A percentile compares a stretch with the other conserved stretches of the same genome.
phyloP scores from a whole-genome alignment of 2,888 invertebrate species.

The Cacoxenus indagator region DNA sequence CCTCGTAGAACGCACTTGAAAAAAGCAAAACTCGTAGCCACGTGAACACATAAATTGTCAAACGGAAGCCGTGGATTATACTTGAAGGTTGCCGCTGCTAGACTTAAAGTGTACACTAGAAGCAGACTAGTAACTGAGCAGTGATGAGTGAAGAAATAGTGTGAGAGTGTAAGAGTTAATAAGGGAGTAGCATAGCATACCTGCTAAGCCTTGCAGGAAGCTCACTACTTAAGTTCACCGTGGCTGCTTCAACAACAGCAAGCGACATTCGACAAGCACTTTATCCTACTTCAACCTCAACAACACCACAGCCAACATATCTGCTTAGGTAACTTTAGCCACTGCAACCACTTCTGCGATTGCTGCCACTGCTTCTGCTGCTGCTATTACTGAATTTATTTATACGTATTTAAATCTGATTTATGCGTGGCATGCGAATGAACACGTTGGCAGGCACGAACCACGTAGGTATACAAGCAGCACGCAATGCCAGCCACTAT shows the following conservation, averaged over 20 bases:
- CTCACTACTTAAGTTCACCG: background rate
- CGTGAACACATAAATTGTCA: constrained; percentile 51
- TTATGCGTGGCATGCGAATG: constrained; percentile 45
- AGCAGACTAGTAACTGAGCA: background rate
- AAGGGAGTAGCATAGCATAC: constrained; percentile 29
- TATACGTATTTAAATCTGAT: constrained; percentile 59
- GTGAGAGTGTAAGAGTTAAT: constrained; percentile 8
- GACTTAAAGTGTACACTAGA: too few relatives aligned
- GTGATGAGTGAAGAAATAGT: constrained; percentile 25
- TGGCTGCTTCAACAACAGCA: constrained; percentile 17
- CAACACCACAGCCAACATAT: constrained; percentile 7
- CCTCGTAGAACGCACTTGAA: too few relatives aligned
- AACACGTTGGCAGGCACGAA: background rate
- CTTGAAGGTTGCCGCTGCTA: constrained; percentile 19
- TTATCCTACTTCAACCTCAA: background rate
- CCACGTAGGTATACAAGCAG: too few relatives aligned
- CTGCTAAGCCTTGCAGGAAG: constrained; percentile 3
- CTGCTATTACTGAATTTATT: constrained; percentile 49
- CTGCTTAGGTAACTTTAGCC: background rate
- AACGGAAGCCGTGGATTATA: constrained; percentile 52
- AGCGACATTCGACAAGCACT: too few relatives aligned
- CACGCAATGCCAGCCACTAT: constrained; percentile 33
- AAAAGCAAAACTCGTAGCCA: constrained; percentile 43
- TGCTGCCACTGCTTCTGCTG: constrained; percentile 15
- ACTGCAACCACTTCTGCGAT: background rate